phyloP scores from a whole-genome alignment of 2,113 vertebrate species.

The Montifringilla adamsi region DNA sequence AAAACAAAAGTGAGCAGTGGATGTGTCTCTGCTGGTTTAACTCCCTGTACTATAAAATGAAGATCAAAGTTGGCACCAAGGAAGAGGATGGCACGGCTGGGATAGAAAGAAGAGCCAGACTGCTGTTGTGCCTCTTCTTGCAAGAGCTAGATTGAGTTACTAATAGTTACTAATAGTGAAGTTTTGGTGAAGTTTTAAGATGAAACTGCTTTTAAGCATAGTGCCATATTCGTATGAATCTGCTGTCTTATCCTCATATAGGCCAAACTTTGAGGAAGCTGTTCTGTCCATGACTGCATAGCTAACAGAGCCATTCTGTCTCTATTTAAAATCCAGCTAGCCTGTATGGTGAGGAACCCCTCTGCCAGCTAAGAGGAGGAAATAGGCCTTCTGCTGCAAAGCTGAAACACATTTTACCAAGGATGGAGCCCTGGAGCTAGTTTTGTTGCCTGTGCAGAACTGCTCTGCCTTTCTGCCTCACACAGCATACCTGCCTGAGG shows the following conservation, averaged over 20 bases:
- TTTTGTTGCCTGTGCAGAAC: not conserved
- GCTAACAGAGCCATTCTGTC: not conserved
- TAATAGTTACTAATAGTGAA: not conserved
- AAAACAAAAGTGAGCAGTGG: not conserved
- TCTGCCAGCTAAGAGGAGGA: not conserved
- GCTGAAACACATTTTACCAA: not conserved
- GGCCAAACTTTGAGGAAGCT: not conserved
- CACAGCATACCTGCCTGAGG: too few species aligned
- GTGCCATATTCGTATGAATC: not conserved
- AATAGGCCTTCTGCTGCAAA: not conserved
- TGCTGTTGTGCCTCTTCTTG: not conserved
- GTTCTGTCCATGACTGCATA: rapidly evolving
- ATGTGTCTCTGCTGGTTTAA: not conserved
- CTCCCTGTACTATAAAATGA: not conserved
- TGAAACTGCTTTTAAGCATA: not conserved
- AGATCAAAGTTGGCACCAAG: not conserved
- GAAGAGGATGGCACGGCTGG: not conserved
- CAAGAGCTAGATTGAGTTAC: not conserved
- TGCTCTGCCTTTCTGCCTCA: not conserved
- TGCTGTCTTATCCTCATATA: not conserved
- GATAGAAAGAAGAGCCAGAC: not conserved
- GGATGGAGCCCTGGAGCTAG: not conserved
- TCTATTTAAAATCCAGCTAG: not conserved
- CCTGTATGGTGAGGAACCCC: rapidly evolving
- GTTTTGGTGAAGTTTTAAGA: not conserved